Base-by-base conservation (phyloP, 1,140 invertebrate species). In the Eumaeus atala region DNA sequence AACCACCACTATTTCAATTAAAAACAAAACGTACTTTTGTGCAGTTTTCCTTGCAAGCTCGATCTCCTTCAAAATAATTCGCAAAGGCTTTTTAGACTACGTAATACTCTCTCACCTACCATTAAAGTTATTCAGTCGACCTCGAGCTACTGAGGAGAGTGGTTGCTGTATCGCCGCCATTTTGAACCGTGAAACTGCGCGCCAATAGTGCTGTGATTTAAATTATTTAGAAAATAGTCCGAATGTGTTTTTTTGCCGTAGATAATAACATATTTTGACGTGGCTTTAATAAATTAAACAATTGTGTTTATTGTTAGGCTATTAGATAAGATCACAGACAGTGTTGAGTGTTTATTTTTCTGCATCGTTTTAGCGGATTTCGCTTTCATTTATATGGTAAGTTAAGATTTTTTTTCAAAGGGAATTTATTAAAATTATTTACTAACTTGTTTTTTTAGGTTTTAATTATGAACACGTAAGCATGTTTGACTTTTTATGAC, bases 91-190 rank as follows among this genome's bases (percentile, higher is more conserved):
- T 66, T 71, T 64, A 58, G 54, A 64, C 63, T 72, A 72, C 72
- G 73, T 75, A 75, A 72, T 63, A 66, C 59, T 72, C 74, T 68
- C 77, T 75, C 70, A 72, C 70, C 74, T 59, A 69, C 70, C 58
- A 70, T 70, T 68, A 67, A 74, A 69, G 52, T 62, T 62, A 74
- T 61, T 77, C 73, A 84, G 81, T 84, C 81, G 81, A 84, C 81
- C 81, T 84, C 81, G 77, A 64, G 64, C 49, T 36, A 51, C 61
- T 61, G 72, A 66, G 59, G 68, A 64, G 75, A 81, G 56, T 59
- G 77, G 70, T 51, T 47, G 67, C 52, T 48, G 35, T 36, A 37
- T 49, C 17, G 38, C 57, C 68, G 67, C 71, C 74, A 74, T 72
- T 56, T 77, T 74, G 57, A 64, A 51, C 56, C 70, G 64, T 70